Evolutionary conservation across 2,888 invertebrate species (phyloP).

Genomic region (Microctonus brassicae): DNA sequence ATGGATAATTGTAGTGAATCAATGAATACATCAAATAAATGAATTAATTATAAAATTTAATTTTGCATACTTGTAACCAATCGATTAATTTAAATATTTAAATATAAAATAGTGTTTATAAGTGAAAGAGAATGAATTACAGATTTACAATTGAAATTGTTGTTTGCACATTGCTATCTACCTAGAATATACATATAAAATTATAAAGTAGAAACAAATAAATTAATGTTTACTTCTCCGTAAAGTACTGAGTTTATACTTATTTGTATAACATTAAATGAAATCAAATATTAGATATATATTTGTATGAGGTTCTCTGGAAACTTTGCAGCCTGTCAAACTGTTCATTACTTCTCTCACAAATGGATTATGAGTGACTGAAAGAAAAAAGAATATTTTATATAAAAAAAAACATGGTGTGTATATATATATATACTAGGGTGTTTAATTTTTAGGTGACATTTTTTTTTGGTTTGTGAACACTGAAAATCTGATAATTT

Average conservation of each 20-base stretch:
- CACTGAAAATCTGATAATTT: too few species aligned
- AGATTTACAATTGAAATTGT: too few species aligned
- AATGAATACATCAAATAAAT: slow-evolving; percentile 2
- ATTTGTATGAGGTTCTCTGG: slow-evolving; percentile 10
- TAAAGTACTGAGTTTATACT: slow-evolving; percentile 38
- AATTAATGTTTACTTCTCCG: neutral
- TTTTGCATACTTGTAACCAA: too few species aligned
- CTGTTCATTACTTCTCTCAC: slow-evolving; percentile 20
- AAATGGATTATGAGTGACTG: neutral
- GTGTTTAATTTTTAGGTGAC: too few species aligned
- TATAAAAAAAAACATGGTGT: too few species aligned
- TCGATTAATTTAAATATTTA: too few species aligned
- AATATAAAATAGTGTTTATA: too few species aligned
- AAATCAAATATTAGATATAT: slow-evolving; percentile 54
- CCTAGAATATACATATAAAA: neutral
- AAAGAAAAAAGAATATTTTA: too few species aligned
- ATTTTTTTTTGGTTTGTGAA: too few species aligned
- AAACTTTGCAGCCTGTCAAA: slow-evolving; percentile 29
- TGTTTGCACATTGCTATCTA: too few species aligned
- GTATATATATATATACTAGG: too few species aligned
- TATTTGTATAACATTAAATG: slow-evolving; percentile 57
- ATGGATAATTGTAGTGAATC: slow-evolving; percentile 1
- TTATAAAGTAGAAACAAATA: neutral
- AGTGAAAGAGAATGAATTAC: neutral
- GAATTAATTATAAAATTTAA: neutral